Evolutionary conservation across 1,140 invertebrate species (phyloP).

Genomic region (Dreissena polymorpha): DNA sequence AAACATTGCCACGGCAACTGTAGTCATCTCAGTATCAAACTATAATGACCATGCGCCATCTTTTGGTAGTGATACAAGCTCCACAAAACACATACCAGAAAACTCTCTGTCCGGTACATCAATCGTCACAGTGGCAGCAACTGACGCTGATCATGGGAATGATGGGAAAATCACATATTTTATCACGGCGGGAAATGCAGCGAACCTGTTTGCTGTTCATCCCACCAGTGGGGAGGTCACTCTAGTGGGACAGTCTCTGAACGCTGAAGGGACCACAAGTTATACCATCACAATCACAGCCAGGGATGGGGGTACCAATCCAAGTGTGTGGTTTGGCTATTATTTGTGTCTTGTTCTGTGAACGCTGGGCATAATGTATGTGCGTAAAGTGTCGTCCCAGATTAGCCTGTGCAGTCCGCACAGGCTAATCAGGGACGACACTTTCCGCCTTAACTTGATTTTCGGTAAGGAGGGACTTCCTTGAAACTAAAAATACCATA

Average conservation of each 20-base stretch:
- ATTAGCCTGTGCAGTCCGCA: too few relatives aligned
- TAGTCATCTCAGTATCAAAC: conserved; percentile 54
- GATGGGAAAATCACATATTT: conserved; percentile 23
- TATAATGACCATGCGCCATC: conserved; percentile 57
- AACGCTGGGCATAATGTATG: too few relatives aligned
- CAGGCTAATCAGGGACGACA: too few relatives aligned
- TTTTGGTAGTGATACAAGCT: conserved; percentile 49
- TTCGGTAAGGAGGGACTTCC: too few relatives aligned
- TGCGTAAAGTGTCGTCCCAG: too few relatives aligned
- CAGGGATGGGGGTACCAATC: conserved; percentile 55
- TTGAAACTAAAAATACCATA: too few relatives aligned
- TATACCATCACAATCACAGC: conserved; percentile 60
- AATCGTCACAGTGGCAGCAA: conserved; percentile 30
- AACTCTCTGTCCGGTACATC: conserved; percentile 16
- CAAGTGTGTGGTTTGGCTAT: conserved; percentile 6
- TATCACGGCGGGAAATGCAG: conserved; percentile 24
- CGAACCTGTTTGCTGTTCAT: conserved; percentile 57
- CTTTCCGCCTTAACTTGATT: too few relatives aligned
- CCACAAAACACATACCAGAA: conserved; percentile 50
- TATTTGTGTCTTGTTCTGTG: neutral
- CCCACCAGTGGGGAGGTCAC: conserved; percentile 57
- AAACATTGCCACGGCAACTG: conserved; percentile 51
- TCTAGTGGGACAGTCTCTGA: conserved; percentile 59
- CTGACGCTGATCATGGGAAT: conserved; percentile 42
- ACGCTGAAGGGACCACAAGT: conserved; percentile 56